phyloP scores from a whole-genome alignment of 2,113 vertebrate genomes.

The Atlantisia rogersi region DNA sequence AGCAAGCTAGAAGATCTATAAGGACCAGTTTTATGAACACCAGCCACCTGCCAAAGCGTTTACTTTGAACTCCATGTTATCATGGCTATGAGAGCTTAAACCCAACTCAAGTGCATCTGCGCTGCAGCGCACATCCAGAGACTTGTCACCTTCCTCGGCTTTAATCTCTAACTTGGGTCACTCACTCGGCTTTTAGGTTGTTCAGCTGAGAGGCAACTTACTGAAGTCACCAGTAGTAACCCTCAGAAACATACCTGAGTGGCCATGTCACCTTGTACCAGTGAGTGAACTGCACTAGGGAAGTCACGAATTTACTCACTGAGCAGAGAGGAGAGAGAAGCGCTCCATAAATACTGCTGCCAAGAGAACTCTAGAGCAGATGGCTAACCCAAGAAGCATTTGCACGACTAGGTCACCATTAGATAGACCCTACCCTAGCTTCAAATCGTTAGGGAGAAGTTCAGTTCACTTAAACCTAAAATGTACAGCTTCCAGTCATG shows the following conservation, averaged over 20 bases:
- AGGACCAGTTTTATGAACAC: not conserved
- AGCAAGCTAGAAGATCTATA: not conserved
- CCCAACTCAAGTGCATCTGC: not conserved
- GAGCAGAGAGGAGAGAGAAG: not conserved
- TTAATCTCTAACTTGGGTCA: not conserved
- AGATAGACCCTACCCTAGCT: not conserved
- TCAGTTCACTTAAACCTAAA: not conserved
- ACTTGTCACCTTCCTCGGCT: not conserved
- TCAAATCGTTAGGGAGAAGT: not conserved
- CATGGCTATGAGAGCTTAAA: not conserved
- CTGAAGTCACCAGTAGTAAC: not conserved
- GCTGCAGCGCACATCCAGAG: not conserved
- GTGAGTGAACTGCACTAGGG: not conserved
- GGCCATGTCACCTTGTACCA: not conserved
- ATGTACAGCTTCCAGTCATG: not conserved
- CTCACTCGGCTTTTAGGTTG: not conserved
- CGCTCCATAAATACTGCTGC: not conserved
- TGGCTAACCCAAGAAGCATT: not conserved
- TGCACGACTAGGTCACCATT: not conserved
- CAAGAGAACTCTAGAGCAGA: not conserved
- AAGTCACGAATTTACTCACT: not conserved
- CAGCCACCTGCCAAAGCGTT: constrained; percentile 9
- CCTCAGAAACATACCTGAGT: not conserved
- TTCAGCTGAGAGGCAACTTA: not conserved
- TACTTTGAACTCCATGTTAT: constrained; percentile 12